A percentile compares a stretch with the other conserved stretches of the same genome.
These are phyloP conservation scores for Cichlasoma orientale DNA, from an alignment of 2,797 vertebrate genomes.

Conservation along the genomic window DNA sequence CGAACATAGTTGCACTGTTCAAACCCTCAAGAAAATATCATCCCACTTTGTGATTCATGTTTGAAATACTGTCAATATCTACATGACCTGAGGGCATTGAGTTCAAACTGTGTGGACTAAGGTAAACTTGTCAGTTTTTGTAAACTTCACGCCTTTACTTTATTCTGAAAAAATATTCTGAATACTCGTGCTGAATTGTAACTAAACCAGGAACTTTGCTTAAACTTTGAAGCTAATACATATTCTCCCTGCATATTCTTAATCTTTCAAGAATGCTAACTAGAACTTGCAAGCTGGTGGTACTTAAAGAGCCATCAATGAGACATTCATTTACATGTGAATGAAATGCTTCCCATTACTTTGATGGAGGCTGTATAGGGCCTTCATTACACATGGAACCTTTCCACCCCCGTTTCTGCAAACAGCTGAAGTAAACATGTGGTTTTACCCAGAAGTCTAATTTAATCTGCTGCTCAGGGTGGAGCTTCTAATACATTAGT, in stretches of 20 bases:
- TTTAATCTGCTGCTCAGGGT: background rate
- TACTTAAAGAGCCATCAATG: background rate
- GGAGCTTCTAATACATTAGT: background rate
- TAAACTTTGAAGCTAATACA: background rate
- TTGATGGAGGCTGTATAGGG: background rate
- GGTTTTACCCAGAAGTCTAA: background rate
- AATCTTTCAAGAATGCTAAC: background rate
- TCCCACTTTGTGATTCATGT: background rate
- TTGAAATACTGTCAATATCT: slow-evolving; percentile 11
- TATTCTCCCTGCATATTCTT: background rate
- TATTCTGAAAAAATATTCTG: background rate
- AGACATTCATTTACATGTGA: slow-evolving; percentile 12
- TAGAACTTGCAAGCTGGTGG: background rate
- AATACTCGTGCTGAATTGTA: background rate
- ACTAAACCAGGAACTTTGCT: background rate
- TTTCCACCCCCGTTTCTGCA: background rate
- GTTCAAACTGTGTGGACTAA: background rate
- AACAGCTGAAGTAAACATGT: background rate
- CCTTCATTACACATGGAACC: background rate
- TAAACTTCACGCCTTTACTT: background rate
- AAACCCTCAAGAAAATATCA: background rate
- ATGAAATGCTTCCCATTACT: background rate
- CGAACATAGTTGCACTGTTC: background rate
- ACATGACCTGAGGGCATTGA: background rate
- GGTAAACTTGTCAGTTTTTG: background rate